Evolutionary conservation across 2,113 vertebrate genomes (phyloP).

Genomic region (Cryptoleucopteryx plumbea): DNA sequence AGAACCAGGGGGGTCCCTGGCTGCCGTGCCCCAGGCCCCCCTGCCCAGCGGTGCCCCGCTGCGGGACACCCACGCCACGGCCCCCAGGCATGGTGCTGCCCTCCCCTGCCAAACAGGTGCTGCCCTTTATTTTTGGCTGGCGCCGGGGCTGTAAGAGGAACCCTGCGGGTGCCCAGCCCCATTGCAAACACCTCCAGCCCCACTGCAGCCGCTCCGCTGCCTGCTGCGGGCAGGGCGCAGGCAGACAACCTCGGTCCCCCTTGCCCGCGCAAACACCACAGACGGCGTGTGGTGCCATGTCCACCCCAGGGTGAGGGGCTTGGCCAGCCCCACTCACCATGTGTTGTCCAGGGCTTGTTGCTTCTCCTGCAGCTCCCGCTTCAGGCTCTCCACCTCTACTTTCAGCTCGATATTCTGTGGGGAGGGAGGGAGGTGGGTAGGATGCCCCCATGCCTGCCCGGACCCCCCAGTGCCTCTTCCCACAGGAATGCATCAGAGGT

Average conservation of each 20-base stretch:
- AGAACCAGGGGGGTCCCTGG: accelerated
- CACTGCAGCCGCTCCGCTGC: background rate
- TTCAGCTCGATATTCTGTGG: conserved; percentile 92
- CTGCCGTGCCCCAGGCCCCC: background rate
- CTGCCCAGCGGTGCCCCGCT: accelerated
- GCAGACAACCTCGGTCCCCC: accelerated
- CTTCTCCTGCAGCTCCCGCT: conserved; percentile 88
- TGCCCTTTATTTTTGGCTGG: conserved; percentile 66
- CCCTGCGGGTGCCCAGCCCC: background rate
- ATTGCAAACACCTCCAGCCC: background rate
- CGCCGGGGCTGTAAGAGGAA: background rate
- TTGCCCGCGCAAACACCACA: accelerated
- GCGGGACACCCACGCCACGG: background rate
- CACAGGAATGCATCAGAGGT: background rate
- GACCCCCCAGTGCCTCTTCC: background rate
- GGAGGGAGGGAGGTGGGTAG: background rate
- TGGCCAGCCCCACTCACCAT: conserved; percentile 72
- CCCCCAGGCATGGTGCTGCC: background rate
- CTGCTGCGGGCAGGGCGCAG: background rate
- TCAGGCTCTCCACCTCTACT: conserved; percentile 93
- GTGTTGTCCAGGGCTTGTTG: conserved; percentile 81
- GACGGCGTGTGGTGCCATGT: accelerated
- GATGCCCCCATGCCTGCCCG: background rate
- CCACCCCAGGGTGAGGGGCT: accelerated
- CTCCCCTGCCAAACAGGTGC: conserved; percentile 46